Conservation (phyloP, 2,113 vertebrate genomes). For the Syngnathus scovelli region DNA sequence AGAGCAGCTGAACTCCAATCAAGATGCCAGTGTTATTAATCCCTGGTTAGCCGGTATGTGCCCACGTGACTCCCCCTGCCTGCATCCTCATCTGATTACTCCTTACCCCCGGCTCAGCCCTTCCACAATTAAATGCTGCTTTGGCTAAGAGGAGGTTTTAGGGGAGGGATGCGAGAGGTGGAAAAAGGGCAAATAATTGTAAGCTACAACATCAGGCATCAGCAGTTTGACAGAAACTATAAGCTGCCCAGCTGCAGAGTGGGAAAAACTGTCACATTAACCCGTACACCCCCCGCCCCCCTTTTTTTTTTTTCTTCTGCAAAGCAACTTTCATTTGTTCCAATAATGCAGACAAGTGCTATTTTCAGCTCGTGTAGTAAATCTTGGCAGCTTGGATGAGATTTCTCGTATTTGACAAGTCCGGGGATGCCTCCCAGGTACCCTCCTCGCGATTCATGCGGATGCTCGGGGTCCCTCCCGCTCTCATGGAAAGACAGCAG, state of each 20-base stretch:
- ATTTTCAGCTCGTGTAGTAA: slow-evolving; percentile 47
- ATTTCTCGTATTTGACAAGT: slow-evolving; percentile 55
- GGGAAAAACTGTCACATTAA: slow-evolving; percentile 47
- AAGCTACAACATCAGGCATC: slow-evolving; percentile 49
- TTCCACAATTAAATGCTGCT: slow-evolving; percentile 70
- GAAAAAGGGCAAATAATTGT: slow-evolving; percentile 48
- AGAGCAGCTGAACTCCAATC: slow-evolving; percentile 61
- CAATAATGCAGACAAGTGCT: slow-evolving; percentile 60
- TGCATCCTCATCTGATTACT: slow-evolving; percentile 69
- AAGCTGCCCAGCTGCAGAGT: slow-evolving; percentile 43
- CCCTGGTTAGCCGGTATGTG: slow-evolving; percentile 51
- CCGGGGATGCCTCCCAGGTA: slow-evolving; percentile 56
- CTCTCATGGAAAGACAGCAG: slow-evolving; percentile 52
- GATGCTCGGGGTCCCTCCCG: slow-evolving; percentile 48
- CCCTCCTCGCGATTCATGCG: slow-evolving; percentile 39
- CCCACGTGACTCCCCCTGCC: slow-evolving; percentile 52
- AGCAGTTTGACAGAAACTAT: slow-evolving; percentile 54
- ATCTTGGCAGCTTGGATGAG: slow-evolving; percentile 50
- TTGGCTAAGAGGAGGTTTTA: slow-evolving; percentile 56
- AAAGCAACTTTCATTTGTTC: slow-evolving; percentile 59
- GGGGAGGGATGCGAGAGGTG: slow-evolving; percentile 25
- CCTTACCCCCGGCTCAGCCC: slow-evolving; percentile 60
- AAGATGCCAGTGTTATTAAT: slow-evolving; percentile 59
- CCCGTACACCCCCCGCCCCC: not conserved
- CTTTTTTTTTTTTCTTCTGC: slow-evolving; percentile 40